Percentiles rank a stretch among this genome's conserved stretches.
Conservation (phyloP, 2,113 vertebrate genomes). For the Sinocyclocheilus anophthalmus region DNA sequence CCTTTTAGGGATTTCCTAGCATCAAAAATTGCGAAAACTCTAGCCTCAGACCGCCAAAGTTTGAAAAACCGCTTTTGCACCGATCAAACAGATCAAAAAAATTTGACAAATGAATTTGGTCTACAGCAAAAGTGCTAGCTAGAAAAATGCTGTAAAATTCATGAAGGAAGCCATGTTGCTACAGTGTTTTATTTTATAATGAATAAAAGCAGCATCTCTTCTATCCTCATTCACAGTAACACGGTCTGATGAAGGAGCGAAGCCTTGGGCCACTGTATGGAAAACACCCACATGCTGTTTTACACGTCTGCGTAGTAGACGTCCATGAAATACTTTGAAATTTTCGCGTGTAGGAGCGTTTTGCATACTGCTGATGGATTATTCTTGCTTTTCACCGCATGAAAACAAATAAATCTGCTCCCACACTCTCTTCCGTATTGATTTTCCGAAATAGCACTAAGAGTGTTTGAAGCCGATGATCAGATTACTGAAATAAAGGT, state of each 20-base stretch:
- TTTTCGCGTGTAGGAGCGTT: background rate
- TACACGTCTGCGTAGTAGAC: background rate
- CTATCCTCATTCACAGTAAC: background rate
- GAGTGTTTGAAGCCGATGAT: background rate
- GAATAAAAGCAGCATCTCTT: background rate
- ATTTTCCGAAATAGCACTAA: background rate
- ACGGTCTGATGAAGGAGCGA: background rate
- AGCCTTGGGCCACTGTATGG: conserved; percentile 17
- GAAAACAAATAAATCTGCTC: conserved; percentile 35
- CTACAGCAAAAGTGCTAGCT: background rate
- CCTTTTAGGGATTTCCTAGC: background rate
- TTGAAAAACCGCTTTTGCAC: background rate
- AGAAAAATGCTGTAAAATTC: background rate
- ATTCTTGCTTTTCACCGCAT: background rate
- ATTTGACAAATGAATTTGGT: background rate
- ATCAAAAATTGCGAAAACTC: background rate
- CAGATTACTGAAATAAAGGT: conserved; percentile 21
- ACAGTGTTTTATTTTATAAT: background rate
- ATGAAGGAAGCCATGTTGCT: background rate
- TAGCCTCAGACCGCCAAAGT: background rate
- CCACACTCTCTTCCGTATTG: background rate
- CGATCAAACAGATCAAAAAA: background rate
- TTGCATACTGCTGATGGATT: conserved; percentile 16
- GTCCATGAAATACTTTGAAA: background rate
- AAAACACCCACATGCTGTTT: conserved; percentile 25